Evolutionary conservation across 2,797 vertebrate species (phyloP).

Genomic region (Pygocentrus nattereri): DNA sequence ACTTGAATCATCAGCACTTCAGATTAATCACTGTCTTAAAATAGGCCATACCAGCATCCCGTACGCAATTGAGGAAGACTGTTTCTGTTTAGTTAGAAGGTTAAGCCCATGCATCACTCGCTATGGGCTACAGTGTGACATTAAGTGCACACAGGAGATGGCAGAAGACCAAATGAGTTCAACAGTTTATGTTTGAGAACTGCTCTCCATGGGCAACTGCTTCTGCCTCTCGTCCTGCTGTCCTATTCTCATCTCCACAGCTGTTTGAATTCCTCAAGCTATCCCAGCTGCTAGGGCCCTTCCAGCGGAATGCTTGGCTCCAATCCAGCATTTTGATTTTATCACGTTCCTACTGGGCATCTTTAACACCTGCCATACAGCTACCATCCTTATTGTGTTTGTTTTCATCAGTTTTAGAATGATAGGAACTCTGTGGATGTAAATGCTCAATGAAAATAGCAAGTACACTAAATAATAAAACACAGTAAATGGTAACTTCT

Average conservation of each 20-base stretch:
- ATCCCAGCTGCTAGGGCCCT: conserved; percentile 69
- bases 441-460: background rate
- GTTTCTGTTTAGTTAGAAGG: background rate
- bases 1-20: background rate
- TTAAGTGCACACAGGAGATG: conserved; percentile 39
- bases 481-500: too few species aligned
- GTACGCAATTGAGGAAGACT: background rate
- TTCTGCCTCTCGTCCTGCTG: conserved; percentile 67
- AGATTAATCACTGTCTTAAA: background rate
- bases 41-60: background rate
- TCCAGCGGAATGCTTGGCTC: conserved; percentile 54
- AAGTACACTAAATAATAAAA: too few species aligned
- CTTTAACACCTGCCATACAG: conserved; percentile 1
- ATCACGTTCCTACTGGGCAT: background rate
- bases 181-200: conserved; percentile 42
- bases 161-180: conserved; percentile 34
- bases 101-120: conserved; percentile 29
- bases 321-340: conserved; percentile 26
- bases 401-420: background rate
- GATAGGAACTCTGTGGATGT: background rate
- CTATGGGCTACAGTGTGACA: conserved; percentile 37
- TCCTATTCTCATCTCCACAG: conserved; percentile 66
- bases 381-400: background rate
- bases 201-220: conserved; percentile 64
- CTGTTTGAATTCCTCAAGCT: conserved; percentile 67